Conservation (phyloP, 2,113 vertebrate species). For the Danionella cerebrum region DNA sequence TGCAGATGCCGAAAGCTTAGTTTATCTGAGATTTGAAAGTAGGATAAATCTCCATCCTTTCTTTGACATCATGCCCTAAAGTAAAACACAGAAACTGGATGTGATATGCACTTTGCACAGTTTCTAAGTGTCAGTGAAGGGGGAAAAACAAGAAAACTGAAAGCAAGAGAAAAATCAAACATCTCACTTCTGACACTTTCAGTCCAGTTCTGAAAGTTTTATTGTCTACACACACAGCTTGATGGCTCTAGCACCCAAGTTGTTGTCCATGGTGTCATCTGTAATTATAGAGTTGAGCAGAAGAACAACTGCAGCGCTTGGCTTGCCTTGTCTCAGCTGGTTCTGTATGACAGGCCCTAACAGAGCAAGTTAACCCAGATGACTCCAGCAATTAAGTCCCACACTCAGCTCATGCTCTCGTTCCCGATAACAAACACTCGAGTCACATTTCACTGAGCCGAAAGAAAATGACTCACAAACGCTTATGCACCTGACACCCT, state of each 20-base stretch:
- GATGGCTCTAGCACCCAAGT: background rate
- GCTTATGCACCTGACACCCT: background rate
- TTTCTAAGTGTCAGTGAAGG: background rate
- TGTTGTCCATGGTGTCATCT: background rate
- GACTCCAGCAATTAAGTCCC: constrained; percentile 20
- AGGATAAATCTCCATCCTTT: background rate
- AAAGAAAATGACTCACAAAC: background rate
- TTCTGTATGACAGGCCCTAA: constrained; percentile 3
- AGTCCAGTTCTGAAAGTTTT: background rate
- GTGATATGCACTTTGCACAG: background rate
- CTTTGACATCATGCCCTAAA: background rate
- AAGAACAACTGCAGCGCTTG: background rate
- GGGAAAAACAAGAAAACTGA: background rate
- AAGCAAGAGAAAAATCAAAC: background rate
- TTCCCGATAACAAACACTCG: constrained; percentile 13
- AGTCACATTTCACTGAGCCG: constrained; percentile 13
- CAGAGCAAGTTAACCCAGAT: constrained; percentile 16
- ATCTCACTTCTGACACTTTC: constrained; percentile 4
- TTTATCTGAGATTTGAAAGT: background rate
- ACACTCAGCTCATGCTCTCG: constrained; percentile 7
- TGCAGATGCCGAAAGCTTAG: background rate
- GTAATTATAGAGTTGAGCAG: constrained; percentile 8
- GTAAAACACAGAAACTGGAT: background rate
- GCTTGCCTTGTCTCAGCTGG: background rate
- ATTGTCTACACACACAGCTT: background rate